Percentiles rank a stretch among this genome's conserved stretches.
phyloP scores from a whole-genome alignment of 2,888 invertebrate species.

The Lepidonotus clava region DNA sequence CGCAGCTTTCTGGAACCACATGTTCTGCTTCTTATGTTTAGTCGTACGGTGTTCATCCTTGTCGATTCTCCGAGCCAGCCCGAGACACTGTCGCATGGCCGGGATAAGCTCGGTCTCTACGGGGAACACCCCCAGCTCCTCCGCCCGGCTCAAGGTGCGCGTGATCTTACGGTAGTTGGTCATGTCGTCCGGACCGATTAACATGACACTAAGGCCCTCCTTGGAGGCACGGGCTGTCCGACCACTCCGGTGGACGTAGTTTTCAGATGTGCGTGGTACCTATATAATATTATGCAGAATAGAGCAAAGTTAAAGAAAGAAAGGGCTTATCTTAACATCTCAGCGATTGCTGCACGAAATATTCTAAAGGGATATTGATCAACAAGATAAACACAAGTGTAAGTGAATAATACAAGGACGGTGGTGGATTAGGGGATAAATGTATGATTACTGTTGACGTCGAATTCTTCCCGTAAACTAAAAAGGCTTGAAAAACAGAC shows the following conservation, averaged over 20 bases:
- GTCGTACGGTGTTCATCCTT: slow-evolving; percentile 84
- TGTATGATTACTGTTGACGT: neutral
- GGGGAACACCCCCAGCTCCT: slow-evolving; percentile 92
- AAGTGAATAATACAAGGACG: too few species aligned
- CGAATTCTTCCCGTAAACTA: neutral
- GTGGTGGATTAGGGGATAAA: too few species aligned
- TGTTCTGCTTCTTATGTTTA: slow-evolving; percentile 83
- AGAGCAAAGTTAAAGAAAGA: too few species aligned
- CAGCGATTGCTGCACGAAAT: too few species aligned
- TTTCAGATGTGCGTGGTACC: slow-evolving; percentile 84
- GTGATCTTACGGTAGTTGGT: slow-evolving; percentile 89
- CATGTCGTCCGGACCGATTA: slow-evolving; percentile 94
- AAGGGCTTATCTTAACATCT: too few species aligned
- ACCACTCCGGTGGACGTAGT: slow-evolving; percentile 97
- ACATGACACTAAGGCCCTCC: slow-evolving; percentile 93
- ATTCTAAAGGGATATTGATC: too few species aligned
- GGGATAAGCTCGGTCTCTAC: slow-evolving; percentile 85
- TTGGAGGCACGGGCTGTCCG: slow-evolving; percentile 94
- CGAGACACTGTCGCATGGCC: slow-evolving; percentile 87
- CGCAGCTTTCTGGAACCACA: slow-evolving; percentile 93
- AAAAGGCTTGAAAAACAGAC: neutral
- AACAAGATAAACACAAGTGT: too few species aligned
- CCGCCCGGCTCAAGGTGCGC: slow-evolving; percentile 91
- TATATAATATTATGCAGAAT: too few species aligned
- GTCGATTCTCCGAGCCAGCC: slow-evolving; percentile 90